Percentiles rank a stretch among this genome's conserved stretches.
Evolutionary conservation across 2,113 vertebrate genomes (phyloP).

Genomic region (Erythrocercus mccallii): DNA sequence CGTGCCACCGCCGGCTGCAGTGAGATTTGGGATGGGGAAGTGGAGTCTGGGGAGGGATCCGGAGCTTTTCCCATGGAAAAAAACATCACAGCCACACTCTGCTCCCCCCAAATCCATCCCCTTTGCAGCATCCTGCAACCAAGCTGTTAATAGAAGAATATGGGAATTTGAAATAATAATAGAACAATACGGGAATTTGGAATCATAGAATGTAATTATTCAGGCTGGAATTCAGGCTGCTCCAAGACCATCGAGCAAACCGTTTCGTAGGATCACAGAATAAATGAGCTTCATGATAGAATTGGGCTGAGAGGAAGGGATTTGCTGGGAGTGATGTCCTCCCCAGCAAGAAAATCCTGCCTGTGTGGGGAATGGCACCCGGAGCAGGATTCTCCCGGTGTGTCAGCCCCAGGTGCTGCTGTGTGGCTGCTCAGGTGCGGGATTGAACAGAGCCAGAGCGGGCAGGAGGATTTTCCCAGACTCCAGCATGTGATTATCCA

Average conservation of each 20-base stretch:
- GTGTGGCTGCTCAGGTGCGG: not conserved
- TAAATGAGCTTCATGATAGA: not conserved
- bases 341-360: not conserved
- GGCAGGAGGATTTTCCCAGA: not conserved
- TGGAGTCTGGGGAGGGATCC: fast-evolving
- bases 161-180: not conserved
- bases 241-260: not conserved
- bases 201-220: not conserved
- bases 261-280: not conserved
- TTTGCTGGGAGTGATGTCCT: not conserved
- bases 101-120: not conserved
- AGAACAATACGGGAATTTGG: not conserved
- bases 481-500: fast-evolving
- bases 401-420: not conserved
- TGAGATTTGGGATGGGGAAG: not conserved
- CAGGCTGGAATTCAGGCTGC: not conserved
- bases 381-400: not conserved
- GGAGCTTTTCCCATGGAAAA: fast-evolving
- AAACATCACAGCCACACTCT: fast-evolving
- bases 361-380: not conserved
- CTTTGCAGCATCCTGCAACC: not conserved
- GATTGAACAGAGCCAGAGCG: not conserved
- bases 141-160: not conserved
- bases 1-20: fast-evolving
- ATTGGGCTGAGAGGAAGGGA: not conserved